phyloP scores from a whole-genome alignment of 2,888 invertebrate genomes.

The Phymatocera aterrima region DNA sequence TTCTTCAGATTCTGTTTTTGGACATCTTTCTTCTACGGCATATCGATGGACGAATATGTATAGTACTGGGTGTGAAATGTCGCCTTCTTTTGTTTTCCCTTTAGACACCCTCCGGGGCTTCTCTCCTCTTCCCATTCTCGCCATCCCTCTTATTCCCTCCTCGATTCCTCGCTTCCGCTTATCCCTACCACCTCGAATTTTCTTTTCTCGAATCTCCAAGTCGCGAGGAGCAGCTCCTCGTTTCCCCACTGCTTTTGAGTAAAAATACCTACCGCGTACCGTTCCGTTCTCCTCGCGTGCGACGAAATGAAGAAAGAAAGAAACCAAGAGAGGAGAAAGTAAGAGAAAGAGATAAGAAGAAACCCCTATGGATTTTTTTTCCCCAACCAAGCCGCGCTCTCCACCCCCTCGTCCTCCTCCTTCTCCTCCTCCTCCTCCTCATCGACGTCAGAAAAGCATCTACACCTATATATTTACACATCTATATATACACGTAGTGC shows the following conservation, averaged over 20 bases:
- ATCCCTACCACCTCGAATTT: not conserved
- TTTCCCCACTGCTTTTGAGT: not conserved
- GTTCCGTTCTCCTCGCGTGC: no score
- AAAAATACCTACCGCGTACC: not conserved
- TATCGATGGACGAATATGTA: not conserved
- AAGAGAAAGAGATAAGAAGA: constrained; percentile 53
- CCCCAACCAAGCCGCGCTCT: constrained; percentile 60
- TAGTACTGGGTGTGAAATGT: constrained; percentile 51
- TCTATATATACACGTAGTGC: no score
- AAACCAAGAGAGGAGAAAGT: not conserved
- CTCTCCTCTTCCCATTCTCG: constrained; percentile 47
- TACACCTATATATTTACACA: no score
- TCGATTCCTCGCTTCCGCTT: constrained; percentile 52
- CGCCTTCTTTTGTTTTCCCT: constrained; percentile 64
- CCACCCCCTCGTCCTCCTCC: constrained; percentile 59
- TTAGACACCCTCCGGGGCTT: constrained; percentile 57
- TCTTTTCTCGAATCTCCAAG: not conserved
- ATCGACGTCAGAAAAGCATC: constrained; percentile 23
- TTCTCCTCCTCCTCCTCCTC: constrained; percentile 53
- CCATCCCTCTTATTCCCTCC: constrained; percentile 47
- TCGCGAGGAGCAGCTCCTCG: not conserved
- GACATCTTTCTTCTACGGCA: not conserved
- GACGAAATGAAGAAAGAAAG: not conserved
- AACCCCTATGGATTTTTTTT: constrained; percentile 73
- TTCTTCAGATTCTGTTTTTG: not conserved